Percentiles rank a stretch among this genome's conserved stretches.
These are phyloP conservation scores for Physeter macrocephalus DNA, from an alignment of 2,113 vertebrate genomes.

Conservation along the genomic window DNA sequence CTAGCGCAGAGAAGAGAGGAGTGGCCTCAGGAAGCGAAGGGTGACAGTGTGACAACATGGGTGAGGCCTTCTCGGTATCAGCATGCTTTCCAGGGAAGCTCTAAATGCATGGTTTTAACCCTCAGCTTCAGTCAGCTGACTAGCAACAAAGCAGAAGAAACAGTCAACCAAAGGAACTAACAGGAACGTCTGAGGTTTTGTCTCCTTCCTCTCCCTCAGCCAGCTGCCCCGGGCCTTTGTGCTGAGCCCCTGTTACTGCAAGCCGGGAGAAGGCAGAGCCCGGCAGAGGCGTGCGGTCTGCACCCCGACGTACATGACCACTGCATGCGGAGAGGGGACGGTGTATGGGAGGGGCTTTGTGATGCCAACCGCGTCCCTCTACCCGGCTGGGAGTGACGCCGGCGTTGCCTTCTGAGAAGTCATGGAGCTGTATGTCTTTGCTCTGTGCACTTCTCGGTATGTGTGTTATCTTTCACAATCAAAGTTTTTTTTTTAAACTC, in stretches of 20 bases:
- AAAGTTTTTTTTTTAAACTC: neutral
- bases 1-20: neutral
- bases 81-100: slow-evolving; percentile 62
- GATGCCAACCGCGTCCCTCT: neutral
- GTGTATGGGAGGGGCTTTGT: neutral
- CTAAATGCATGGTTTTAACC: slow-evolving; percentile 63
- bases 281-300: neutral
- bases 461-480: neutral
- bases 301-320: accelerated
- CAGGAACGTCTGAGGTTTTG: slow-evolving; percentile 61
- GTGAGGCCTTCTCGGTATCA: slow-evolving; percentile 18
- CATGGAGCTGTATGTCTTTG: accelerated
- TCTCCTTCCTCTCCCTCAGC: slow-evolving; percentile 45
- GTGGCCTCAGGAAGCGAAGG: neutral
- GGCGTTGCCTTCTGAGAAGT: neutral
- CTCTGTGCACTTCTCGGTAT: neutral
- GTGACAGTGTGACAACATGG: neutral
- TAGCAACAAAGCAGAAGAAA: slow-evolving; percentile 55
- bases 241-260: neutral
- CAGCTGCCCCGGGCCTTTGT: slow-evolving; percentile 41
- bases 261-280: neutral
- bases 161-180: neutral
- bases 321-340: neutral
- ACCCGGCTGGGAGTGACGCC: neutral
- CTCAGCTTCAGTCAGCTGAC: slow-evolving; percentile 65